These are phyloP conservation scores for Misgurnus mizolepis DNA, from an alignment of 2,113 vertebrate genomes.

Conservation along the genomic window DNA sequence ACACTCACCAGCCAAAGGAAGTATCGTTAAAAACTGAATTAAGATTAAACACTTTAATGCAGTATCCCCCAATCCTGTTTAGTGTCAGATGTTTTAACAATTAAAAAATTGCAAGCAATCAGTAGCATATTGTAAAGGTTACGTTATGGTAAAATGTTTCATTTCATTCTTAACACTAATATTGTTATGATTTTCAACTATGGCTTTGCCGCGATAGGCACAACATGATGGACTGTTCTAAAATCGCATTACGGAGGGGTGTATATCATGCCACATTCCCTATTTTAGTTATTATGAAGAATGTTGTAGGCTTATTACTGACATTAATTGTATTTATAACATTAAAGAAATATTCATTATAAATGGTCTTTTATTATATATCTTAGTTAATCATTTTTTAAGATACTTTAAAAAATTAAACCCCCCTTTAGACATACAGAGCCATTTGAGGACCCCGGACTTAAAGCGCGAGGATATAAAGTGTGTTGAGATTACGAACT, in stretches of 20 bases:
- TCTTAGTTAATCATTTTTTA: not conserved
- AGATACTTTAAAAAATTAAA: not conserved
- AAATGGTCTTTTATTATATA: not conserved
- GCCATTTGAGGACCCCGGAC: not conserved
- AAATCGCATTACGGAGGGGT: not conserved
- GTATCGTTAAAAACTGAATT: slow-evolving; percentile 10
- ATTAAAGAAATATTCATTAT: not conserved
- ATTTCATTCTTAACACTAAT: not conserved
- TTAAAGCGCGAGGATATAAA: slow-evolving; percentile 15
- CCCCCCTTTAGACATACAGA: not conserved
- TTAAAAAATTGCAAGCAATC: not conserved
- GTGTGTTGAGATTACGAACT: not conserved
- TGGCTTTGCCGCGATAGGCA: not conserved
- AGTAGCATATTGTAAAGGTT: not conserved
- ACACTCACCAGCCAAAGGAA: slow-evolving; percentile 50
- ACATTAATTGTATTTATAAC: accelerated
- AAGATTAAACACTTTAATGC: slow-evolving; percentile 20
- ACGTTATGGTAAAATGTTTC: not conserved
- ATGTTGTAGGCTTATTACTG: not conserved
- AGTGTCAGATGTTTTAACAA: not conserved
- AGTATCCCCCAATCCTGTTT: not conserved
- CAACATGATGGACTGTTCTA: not conserved
- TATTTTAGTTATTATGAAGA: not conserved
- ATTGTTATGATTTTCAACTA: not conserved
- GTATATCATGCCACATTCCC: not conserved